These are phyloP conservation scores for Anthoptus insignis DNA, from an alignment of 2,888 invertebrate species.

Conservation along the genomic window DNA sequence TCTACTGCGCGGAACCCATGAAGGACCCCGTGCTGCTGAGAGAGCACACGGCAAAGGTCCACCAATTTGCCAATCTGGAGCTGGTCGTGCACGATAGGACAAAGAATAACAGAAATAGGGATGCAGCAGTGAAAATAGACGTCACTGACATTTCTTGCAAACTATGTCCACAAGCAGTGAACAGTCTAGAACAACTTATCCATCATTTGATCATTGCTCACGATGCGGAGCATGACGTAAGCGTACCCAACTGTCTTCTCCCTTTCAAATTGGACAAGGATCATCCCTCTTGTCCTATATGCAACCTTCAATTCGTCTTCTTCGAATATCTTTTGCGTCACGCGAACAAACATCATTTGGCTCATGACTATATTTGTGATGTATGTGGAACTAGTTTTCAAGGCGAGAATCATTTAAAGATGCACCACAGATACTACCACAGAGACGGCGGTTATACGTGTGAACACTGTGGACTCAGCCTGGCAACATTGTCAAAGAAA, in stretches of 20 bases:
- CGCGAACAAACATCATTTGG: conserved; percentile 77
- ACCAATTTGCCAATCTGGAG: conserved; percentile 73
- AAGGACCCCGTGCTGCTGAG: conserved; percentile 68
- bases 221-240: conserved; percentile 78
- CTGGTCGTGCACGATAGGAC: conserved; percentile 73
- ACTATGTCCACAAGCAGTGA: conserved; percentile 64
- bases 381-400: conserved; percentile 81
- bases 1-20: conserved; percentile 75
- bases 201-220: conserved; percentile 80
- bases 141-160: conserved; percentile 73
- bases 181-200: conserved; percentile 72
- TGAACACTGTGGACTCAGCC: conserved; percentile 79
- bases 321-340: conserved; percentile 78
- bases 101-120: conserved; percentile 76
- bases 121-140: conserved; percentile 81
- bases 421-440: conserved; percentile 81
- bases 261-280: conserved; percentile 78
- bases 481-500: conserved; percentile 77
- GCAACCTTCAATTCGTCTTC: conserved; percentile 76
- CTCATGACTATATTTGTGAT: conserved; percentile 81
- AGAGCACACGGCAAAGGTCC: conserved; percentile 66
- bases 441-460: conserved; percentile 77
- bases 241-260: conserved; percentile 74
- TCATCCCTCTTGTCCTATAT: conserved; percentile 74
- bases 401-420: conserved; percentile 79